Percentiles rank a stretch among this genome's conserved stretches.
Evolutionary conservation across 1,140 invertebrate genomes (phyloP).

Genomic region (Tetramorium alpestre): DNA sequence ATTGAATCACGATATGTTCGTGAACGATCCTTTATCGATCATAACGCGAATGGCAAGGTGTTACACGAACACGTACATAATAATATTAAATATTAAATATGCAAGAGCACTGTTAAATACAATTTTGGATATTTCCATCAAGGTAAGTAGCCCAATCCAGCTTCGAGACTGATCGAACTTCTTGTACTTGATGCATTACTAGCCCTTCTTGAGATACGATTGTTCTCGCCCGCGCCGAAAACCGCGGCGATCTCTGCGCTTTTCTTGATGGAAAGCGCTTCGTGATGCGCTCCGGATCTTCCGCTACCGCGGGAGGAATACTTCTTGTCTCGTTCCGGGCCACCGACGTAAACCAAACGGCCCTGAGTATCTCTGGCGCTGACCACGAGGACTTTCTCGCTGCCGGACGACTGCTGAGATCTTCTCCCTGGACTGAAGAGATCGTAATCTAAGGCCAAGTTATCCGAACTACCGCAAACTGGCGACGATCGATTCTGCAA

Average conservation of each 20-base stretch:
- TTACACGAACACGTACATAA: conserved; percentile 5
- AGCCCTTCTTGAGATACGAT: conserved; percentile 76
- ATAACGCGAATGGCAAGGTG: conserved; percentile 42
- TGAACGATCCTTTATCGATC: conserved; percentile 5
- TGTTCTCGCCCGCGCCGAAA: conserved; percentile 86
- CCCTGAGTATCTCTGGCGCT: conserved; percentile 87
- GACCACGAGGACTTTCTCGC: conserved; percentile 86
- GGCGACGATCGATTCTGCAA: conserved; percentile 76
- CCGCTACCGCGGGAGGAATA: conserved; percentile 72
- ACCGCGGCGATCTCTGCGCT: conserved; percentile 94
- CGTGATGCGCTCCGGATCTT: conserved; percentile 85
- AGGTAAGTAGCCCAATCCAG: conserved; percentile 83
- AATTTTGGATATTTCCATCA: conserved; percentile 60
- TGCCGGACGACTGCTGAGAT: conserved; percentile 79
- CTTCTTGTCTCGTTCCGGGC: conserved; percentile 82
- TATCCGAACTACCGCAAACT: conserved; percentile 86
- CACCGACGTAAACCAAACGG: conserved; percentile 86
- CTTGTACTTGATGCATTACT: conserved; percentile 82
- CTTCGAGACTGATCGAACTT: conserved; percentile 83
- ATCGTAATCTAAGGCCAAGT: conserved; percentile 91
- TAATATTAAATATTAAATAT: conserved; percentile 36
- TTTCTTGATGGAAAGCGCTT: conserved; percentile 94
- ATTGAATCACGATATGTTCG: conserved; percentile 43
- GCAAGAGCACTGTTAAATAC: neutral
- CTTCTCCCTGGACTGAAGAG: conserved; percentile 87